phyloP scores from a whole-genome alignment of 2,888 invertebrate species.

The Xestobium rufovillosum region DNA sequence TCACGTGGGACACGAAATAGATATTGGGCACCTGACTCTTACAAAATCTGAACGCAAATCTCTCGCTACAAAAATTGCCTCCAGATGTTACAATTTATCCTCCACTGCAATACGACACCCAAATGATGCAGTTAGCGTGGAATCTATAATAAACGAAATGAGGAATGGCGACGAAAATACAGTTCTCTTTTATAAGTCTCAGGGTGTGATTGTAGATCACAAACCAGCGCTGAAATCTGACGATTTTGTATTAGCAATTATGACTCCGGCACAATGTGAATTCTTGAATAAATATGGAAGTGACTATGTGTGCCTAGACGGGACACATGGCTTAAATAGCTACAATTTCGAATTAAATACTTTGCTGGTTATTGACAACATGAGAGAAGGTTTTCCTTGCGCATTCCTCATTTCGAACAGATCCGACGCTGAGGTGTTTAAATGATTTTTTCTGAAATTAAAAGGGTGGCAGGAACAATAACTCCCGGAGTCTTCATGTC shows the following conservation, averaged over 20 bases:
- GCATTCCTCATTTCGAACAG: conserved; percentile 20
- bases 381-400: conserved; percentile 19
- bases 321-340: too few species aligned
- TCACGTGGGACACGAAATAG: conserved; percentile 15
- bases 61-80: conserved; percentile 16
- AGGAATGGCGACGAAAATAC: conserved; percentile 5
- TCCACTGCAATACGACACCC: conserved; percentile 4
- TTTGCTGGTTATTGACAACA: conserved; percentile 18
- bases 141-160: conserved; percentile 6
- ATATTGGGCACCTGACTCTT: conserved; percentile 12
- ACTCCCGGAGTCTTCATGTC: too few species aligned
- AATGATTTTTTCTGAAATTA: too few species aligned
- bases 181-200: conserved; percentile 8
- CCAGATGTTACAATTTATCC: conserved; percentile 1
- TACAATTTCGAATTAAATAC: too few species aligned
- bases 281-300: conserved; percentile 25
- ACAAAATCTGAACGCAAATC: conserved; percentile 10
- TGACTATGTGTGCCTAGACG: too few species aligned
- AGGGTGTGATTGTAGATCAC: too few species aligned
- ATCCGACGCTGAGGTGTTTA: too few species aligned
- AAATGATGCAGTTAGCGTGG: conserved; percentile 10
- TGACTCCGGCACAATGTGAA: conserved; percentile 25
- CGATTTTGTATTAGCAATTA: too few species aligned
- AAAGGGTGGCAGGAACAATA: too few species aligned
- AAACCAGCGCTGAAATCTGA: too few species aligned